A percentile compares a stretch with the other conserved stretches of the same genome.
Evolutionary conservation across 2,797 vertebrate genomes (phyloP).

Genomic region (Smutsia gigantea): DNA sequence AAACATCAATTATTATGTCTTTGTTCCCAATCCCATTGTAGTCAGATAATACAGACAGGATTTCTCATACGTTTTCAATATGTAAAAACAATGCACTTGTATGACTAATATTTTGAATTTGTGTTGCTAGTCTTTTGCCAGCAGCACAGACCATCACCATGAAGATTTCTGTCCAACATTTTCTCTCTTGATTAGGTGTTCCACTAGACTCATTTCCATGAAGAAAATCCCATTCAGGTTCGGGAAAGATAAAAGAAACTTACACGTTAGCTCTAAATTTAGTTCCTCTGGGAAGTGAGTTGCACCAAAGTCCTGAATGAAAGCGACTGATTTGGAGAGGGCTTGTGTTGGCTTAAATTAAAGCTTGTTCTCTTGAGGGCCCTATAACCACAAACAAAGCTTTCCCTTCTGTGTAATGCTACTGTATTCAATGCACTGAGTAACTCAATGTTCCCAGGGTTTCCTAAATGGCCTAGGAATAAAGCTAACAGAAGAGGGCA

Average conservation of each 20-base stretch:
- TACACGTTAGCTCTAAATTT: background rate
- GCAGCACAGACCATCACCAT: background rate
- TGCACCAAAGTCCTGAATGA: slow-evolving; percentile 63
- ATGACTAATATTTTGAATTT: background rate
- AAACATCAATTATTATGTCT: slow-evolving; percentile 74
- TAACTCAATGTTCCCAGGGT: slow-evolving; percentile 52
- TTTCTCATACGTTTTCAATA: background rate
- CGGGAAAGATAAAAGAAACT: background rate
- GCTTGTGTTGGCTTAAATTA: slow-evolving; percentile 49
- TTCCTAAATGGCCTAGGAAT: slow-evolving; percentile 61
- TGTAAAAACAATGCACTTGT: background rate
- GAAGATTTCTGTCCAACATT: background rate
- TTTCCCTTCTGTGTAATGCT: background rate
- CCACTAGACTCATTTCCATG: background rate
- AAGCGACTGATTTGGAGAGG: slow-evolving; percentile 3
- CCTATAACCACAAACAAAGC: background rate
- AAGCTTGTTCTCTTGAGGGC: slow-evolving; percentile 51
- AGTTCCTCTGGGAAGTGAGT: background rate
- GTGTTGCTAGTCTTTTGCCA: background rate
- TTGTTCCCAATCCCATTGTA: slow-evolving; percentile 73
- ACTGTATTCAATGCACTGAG: slow-evolving; percentile 45
- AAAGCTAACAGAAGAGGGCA: slow-evolving; percentile 56
- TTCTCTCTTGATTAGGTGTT: background rate
- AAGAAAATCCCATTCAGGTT: background rate
- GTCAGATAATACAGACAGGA: slow-evolving; percentile 68